phyloP scores from a whole-genome alignment of 1,140 invertebrate species.

The Drosophila takahashii region DNA sequence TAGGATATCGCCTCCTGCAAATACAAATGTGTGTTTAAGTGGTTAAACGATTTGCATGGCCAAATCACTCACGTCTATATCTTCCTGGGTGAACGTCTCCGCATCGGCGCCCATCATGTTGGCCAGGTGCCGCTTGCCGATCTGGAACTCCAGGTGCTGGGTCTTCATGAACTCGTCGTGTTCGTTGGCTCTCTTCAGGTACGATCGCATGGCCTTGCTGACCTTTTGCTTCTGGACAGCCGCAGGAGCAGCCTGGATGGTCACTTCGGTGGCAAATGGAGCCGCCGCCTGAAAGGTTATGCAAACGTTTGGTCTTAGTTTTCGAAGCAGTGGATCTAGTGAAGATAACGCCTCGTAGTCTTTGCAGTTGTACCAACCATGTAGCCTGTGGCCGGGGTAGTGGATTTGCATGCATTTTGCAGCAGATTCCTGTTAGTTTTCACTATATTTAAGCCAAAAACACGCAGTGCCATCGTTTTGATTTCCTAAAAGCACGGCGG shows the following conservation, averaged over 20 bases:
- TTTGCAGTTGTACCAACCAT: conserved; percentile 23
- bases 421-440: conserved; percentile 77
- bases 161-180: conserved; percentile 94
- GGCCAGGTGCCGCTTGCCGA: conserved; percentile 97
- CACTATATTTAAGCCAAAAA: conserved; percentile 76
- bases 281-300: conserved; percentile 61
- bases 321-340: background rate
- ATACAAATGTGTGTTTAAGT: background rate
- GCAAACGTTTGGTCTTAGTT: conserved; percentile 50
- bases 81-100: conserved; percentile 93
- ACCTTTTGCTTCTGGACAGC: conserved; percentile 87
- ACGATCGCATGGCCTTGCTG: conserved; percentile 95
- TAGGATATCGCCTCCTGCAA: conserved; percentile 94
- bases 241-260: conserved; percentile 68
- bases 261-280: conserved; percentile 72
- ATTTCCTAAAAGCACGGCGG: conserved; percentile 1
- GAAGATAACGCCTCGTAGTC: background rate
- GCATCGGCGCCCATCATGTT: conserved; percentile 99
- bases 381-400: conserved; percentile 15
- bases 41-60: background rate
- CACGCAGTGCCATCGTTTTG: conserved; percentile 70
- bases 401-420: conserved; percentile 50
- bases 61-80: conserved; percentile 90
- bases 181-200: conserved; percentile 91
- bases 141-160: conserved; percentile 93